Evolutionary conservation across 1,140 invertebrate species (phyloP), one percentile per base, ranked within the genome.

Genomic region (Chironomus striatipennis): DNA sequence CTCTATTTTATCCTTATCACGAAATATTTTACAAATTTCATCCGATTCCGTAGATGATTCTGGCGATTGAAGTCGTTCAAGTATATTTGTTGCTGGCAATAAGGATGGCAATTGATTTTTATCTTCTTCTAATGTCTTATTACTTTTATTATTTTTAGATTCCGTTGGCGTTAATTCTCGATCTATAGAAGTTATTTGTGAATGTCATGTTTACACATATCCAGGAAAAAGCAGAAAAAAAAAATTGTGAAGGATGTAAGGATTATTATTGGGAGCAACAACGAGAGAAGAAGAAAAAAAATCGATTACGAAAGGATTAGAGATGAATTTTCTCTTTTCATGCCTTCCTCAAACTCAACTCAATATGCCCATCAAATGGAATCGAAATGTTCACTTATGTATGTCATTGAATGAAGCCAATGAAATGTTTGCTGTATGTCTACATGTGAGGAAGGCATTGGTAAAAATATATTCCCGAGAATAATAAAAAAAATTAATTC

Each of bases 231-330:
- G n/a, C 8, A 9, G 42, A 43, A 43, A 43, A 10, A 43, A 47
- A 47, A n/a, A n/a, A 34, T 34, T 34, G 24, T 34, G 5, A 1
- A 34, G 24, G 24, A 34, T 5, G 47, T n/a, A 57, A 57, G n/a
- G 12, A n/a, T n/a, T n/a, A n/a, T n/a, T n/a, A 57, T 57, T 34
- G 47, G 4, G 47, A 57, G n/a, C 4, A 57, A 57, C 4, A 57
- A 57, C 5, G 47, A 57, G 64, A 67, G n/a, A 67, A 20, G n/a
- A n/a, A n/a, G n/a, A 20, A 18, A 21, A 20, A 70, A 70, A 70
- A 70, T 70, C 65, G 65, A 70, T 70, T 70, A 70, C 18, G 17
- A 70, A 70, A 70, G 65, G 65, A 70, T 70, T 70, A 70, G 18
- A 70, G 65, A 70, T 70, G 20, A 20, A 70, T 21, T 34, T 34